These are phyloP conservation scores for Patiria pectinifera DNA, from an alignment of 53 echinoderm and acorn worm species.

Conservation along the genomic window DNA sequence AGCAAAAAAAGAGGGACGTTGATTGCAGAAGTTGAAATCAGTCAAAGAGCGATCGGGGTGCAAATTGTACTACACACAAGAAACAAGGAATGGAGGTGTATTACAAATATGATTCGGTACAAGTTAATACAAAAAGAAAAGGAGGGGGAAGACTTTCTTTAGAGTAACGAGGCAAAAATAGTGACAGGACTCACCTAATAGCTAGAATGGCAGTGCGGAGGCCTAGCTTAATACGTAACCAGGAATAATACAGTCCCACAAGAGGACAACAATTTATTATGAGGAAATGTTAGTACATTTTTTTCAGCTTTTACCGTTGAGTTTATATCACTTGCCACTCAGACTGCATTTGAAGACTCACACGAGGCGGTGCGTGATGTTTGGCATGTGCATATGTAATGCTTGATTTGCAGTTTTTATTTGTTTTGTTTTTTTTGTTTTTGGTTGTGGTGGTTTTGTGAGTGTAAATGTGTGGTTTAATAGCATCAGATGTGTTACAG, in stretches of 20 bases:
- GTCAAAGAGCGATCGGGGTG: not conserved
- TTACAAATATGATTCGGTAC: not conserved
- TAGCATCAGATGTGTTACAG: not conserved
- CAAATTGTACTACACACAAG: not conserved
- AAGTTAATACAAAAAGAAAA: not conserved
- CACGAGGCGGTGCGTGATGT: not conserved
- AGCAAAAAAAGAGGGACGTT: not conserved
- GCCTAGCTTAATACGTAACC: not conserved
- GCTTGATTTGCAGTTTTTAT: not conserved
- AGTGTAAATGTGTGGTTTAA: not conserved
- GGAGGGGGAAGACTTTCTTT: not conserved
- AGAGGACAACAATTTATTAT: not conserved
- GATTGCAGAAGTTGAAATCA: not conserved
- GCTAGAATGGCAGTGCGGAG: not conserved
- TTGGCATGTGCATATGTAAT: not conserved
- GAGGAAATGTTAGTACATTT: conserved; percentile 1
- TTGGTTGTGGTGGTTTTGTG: not conserved
- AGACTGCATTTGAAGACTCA: conserved; percentile 21
- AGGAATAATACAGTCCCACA: not conserved
- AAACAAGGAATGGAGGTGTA: not conserved
- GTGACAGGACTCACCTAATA: conserved; percentile 44
- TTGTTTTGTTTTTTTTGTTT: too few relatives aligned
- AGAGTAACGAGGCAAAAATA: not conserved
- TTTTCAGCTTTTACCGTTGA: not conserved
- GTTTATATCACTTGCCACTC: not conserved